phyloP scores from a whole-genome alignment of 2,797 vertebrate species.

The Hydrophis major region DNA sequence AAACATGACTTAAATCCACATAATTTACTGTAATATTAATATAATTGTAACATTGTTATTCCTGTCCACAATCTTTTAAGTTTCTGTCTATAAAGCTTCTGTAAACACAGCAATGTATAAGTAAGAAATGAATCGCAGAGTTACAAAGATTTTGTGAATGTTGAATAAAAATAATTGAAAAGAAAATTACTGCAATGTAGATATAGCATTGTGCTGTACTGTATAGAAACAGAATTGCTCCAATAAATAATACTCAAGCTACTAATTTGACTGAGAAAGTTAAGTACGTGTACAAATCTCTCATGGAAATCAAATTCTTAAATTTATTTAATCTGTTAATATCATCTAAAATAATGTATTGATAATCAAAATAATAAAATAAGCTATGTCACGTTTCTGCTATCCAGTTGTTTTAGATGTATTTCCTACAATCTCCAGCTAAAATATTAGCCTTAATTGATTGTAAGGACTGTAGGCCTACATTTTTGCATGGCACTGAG shows the following conservation, averaged over 20 bases:
- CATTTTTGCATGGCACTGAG: not conserved
- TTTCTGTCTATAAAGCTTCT: not conserved
- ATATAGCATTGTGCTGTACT: not conserved
- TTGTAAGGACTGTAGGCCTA: not conserved
- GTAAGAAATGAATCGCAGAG: not conserved
- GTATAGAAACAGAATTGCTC: not conserved
- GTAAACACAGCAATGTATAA: not conserved
- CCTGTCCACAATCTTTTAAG: not conserved
- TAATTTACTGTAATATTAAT: not conserved
- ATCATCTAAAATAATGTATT: slow-evolving; percentile 8
- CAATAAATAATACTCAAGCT: not conserved
- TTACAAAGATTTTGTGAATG: not conserved
- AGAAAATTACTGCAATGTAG: not conserved
- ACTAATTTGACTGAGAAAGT: not conserved
- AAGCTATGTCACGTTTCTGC: not conserved
- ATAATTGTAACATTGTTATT: not conserved
- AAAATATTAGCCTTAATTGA: not conserved
- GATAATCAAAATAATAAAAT: slow-evolving; percentile 24
- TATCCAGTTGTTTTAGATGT: not conserved
- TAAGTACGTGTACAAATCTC: not conserved
- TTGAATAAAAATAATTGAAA: not conserved
- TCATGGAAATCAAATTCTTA: not conserved
- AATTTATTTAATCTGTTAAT: not conserved
- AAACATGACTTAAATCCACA: slow-evolving; percentile 17
- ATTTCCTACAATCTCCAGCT: not conserved